Percentiles rank a stretch among this genome's conserved stretches.
Conservation (phyloP, 2,888 invertebrate species). For the Elysia crispata region DNA sequence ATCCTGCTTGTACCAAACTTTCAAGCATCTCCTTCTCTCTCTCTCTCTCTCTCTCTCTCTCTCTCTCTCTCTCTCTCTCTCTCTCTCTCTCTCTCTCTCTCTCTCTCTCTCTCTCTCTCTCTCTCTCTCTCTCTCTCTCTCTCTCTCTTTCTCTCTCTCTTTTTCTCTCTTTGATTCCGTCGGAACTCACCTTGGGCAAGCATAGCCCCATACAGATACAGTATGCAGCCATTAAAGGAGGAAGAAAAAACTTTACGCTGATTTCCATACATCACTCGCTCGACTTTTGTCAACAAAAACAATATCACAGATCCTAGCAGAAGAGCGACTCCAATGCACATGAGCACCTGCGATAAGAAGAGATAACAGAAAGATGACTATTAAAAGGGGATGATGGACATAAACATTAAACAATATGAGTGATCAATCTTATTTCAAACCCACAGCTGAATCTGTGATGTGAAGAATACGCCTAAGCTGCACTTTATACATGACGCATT, state of each 20-base stretch:
- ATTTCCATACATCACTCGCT: neutral
- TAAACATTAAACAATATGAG: too few species aligned
- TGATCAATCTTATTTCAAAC: too few species aligned
- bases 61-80: neutral
- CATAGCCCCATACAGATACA: conserved; percentile 28
- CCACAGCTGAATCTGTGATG: too few species aligned
- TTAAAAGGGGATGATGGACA: too few species aligned
- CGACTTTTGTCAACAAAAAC: neutral
- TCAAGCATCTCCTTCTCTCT: neutral
- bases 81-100: neutral
- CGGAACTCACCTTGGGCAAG: conserved; percentile 13
- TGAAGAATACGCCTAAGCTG: too few species aligned
- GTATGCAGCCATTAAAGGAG: conserved; percentile 6
- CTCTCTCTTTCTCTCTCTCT: neutral
- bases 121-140: conserved; percentile 1
- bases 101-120: conserved; percentile 3
- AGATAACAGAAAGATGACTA: too few species aligned
- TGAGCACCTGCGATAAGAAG: neutral
- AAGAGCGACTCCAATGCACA: conserved; percentile 2
- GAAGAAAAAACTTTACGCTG: neutral
- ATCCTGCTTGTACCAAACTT: too few species aligned
- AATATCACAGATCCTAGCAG: conserved; percentile 4
- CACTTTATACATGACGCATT: too few species aligned
- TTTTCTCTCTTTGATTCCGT: neutral
- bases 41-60: neutral